phyloP scores from a whole-genome alignment of 2,797 vertebrate species.

The Apodemus agrarius region DNA sequence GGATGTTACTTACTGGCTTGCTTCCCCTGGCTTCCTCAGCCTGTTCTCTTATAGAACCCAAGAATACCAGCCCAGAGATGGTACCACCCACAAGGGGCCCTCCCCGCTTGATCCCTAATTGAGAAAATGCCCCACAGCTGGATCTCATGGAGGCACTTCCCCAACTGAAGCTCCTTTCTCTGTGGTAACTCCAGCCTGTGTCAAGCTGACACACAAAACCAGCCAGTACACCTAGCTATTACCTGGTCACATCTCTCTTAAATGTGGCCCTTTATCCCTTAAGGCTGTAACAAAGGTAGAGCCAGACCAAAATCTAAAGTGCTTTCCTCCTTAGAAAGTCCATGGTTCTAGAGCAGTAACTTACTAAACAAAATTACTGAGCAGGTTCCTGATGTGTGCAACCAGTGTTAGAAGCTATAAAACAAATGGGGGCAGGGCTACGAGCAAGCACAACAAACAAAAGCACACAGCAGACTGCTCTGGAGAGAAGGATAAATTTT shows the following conservation, averaged over 20 bases:
- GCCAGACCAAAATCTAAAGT: conserved; percentile 45
- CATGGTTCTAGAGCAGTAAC: conserved; percentile 11
- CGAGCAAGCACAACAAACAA: conserved; percentile 58
- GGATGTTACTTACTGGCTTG: too few relatives aligned
- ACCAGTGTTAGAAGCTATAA: neutral
- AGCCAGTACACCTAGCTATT: neutral
- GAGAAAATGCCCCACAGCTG: too few relatives aligned
- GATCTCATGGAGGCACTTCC: too few relatives aligned
- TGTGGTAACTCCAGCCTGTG: too few relatives aligned
- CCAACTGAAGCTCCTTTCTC: too few relatives aligned
- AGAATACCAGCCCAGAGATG: too few relatives aligned
- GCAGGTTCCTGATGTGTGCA: neutral
- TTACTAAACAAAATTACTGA: conserved; percentile 50
- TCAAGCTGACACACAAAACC: too few relatives aligned
- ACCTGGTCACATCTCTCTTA: neutral
- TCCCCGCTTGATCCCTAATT: too few relatives aligned
- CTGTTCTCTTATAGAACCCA: too few relatives aligned
- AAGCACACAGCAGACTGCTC: conserved; percentile 31
- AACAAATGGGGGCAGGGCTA: neutral
- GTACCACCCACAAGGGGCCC: too few relatives aligned
- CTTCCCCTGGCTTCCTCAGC: too few relatives aligned
- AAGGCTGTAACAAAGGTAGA: conserved; percentile 47
- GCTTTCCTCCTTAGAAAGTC: conserved; percentile 48
- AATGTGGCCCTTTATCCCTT: conserved; percentile 22
- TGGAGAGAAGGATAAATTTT: conserved; percentile 46